Conservation (phyloP, 2,113 vertebrate genomes). For the Ornithorhynchus anatinus region DNA sequence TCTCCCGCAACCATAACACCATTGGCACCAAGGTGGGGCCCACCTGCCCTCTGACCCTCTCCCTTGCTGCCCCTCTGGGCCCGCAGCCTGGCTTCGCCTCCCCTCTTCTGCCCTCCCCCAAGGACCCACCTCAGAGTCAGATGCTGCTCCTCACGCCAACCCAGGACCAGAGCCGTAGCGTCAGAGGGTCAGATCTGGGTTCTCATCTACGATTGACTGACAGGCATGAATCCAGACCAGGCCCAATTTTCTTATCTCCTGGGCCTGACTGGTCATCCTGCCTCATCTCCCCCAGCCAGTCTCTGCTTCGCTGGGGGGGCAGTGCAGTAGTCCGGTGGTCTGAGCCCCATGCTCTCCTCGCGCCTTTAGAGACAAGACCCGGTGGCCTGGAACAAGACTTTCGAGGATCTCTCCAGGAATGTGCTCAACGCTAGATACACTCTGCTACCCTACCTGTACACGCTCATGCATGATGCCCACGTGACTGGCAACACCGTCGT, state of each 20-base stretch:
- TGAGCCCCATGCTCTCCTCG: neutral
- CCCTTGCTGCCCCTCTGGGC: neutral
- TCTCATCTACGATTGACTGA: too few species aligned
- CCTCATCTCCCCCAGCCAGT: too few species aligned
- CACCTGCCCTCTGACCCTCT: neutral
- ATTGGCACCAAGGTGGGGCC: slow-evolving; percentile 73
- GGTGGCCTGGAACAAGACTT: slow-evolving; percentile 76
- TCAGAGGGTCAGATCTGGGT: neutral
- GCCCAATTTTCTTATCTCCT: too few species aligned
- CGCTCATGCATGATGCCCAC: slow-evolving; percentile 84
- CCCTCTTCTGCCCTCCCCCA: too few species aligned
- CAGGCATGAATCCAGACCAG: too few species aligned
- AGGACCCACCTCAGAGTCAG: too few species aligned
- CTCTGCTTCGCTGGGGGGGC: neutral
- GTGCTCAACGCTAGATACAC: slow-evolving; percentile 75
- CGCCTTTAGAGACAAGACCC: slow-evolving; percentile 83
- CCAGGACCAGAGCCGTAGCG: neutral
- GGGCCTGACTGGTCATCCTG: too few species aligned
- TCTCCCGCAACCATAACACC: slow-evolving; percentile 85
- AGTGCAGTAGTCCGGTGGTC: neutral
- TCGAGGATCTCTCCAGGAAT: slow-evolving; percentile 59
- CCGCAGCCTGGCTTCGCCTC: neutral
- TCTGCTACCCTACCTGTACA: slow-evolving; percentile 85
- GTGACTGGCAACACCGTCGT: slow-evolving; percentile 76
- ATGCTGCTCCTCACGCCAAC: neutral